A percentile compares a stretch with the other conserved stretches of the same genome.
Evolutionary conservation across 2,113 vertebrate species (phyloP).

Genomic region (Butastur rufipennis): DNA sequence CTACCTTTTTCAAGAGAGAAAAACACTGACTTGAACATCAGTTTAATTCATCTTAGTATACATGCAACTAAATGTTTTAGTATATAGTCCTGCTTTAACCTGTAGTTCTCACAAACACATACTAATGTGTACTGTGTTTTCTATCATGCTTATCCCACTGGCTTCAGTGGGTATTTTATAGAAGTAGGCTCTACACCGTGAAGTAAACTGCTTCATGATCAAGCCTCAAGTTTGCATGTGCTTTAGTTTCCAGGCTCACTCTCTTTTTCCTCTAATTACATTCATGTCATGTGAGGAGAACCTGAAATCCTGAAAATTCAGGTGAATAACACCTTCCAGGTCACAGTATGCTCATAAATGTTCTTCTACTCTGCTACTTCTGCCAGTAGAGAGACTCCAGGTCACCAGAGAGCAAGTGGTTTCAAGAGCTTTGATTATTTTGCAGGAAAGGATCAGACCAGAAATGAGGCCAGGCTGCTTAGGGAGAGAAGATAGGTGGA

Average conservation of each 20-base stretch:
- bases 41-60: neutral
- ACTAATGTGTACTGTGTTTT: neutral
- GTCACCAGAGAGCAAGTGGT: neutral
- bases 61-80: neutral
- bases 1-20: neutral
- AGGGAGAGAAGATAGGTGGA: neutral
- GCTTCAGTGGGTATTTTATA: neutral
- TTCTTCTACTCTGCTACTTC: neutral
- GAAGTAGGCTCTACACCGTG: neutral
- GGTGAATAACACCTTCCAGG: neutral
- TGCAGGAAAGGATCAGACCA: neutral
- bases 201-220: neutral
- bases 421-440: slow-evolving; percentile 9
- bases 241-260: neutral
- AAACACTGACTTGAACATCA: neutral
- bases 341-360: neutral
- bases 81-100: neutral
- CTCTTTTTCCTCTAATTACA: neutral
- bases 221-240: neutral
- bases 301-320: neutral
- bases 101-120: neutral
- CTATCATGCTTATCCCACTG: neutral
- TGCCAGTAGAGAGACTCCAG: neutral
- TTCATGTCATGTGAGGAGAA: neutral
- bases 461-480: slow-evolving; percentile 27